Base-by-base conservation (phyloP, 2,888 invertebrate species). In the Netelia virgata region DNA sequence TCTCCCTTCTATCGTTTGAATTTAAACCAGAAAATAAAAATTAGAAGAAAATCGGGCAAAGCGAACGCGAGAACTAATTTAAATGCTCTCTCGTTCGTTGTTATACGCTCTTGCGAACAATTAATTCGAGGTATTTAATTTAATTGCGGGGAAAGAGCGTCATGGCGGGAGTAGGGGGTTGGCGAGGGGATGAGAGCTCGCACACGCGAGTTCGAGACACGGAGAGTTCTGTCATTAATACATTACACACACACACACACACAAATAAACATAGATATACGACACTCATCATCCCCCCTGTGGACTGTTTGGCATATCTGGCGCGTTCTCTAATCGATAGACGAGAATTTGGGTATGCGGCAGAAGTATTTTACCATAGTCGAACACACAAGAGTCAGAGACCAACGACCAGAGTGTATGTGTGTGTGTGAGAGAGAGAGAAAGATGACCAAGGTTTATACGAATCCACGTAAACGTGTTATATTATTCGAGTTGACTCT, bases 101-200 rank as follows among this genome's bases (percentile, higher is more conserved):
- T 18, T 57, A 18, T 20, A 47, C 47, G 41, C 61, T 59, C 57
- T 64, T 50, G 23, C 59, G 90, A 91, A 91, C 92, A 92, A 93
- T 93, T 93, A 93, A 91, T 93, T 88, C 92, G 89, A 88, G 89
- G 90, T 91, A 91, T 93, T 92, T 92, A 91, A 92, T 92, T 92
- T 91, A 91, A 92, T 92, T 90, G 90, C 88, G 87, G 88, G 47
- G 55, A 64, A 74, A 64, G 57, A 79, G 41, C 10, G 18, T 18
- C 14, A 16, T n/a, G 47, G 50, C 14, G 47, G 18, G n/a, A 36
- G 36, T 3, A 36, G 36, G 36, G 36, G 36, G 36, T 36, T 36
- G 36, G 5, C 6, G 36, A 6, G 36, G 36, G 23, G 3, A 11
- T 20, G 5, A 41, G 36, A 36, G 36, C 20, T 28, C 59, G 23